A percentile compares a stretch with the other conserved stretches of the same genome.
These are phyloP conservation scores for Rhaphigaster nebulosa DNA, from an alignment of 2,888 invertebrate genomes.

Conservation along the genomic window DNA sequence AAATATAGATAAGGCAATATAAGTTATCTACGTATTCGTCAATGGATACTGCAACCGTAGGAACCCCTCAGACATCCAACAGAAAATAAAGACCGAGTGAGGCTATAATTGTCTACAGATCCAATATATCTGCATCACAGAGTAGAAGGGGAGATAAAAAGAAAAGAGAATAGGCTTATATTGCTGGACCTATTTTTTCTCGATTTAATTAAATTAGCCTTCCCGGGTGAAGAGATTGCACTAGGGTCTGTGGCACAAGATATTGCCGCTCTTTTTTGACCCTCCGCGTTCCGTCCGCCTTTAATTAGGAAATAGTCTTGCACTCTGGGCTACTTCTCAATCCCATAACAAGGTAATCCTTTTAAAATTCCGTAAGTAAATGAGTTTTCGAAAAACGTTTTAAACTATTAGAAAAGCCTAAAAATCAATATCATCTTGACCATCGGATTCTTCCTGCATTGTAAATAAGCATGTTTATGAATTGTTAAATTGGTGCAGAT, in stretches of 20 bases:
- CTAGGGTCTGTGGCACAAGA: background rate
- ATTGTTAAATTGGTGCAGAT: no score
- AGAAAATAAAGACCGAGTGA: background rate
- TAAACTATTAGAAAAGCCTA: no score
- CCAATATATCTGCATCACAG: background rate
- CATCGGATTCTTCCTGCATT: no score
- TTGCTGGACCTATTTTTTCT: background rate
- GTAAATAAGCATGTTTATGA: no score
- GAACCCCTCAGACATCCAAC: background rate
- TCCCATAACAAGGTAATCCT: background rate
- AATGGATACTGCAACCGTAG: background rate
- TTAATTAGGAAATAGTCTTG: background rate
- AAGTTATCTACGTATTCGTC: no score
- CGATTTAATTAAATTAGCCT: constrained; percentile 25
- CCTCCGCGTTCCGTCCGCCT: background rate
- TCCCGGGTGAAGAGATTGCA: background rate
- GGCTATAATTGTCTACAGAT: background rate
- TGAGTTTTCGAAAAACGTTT: no score
- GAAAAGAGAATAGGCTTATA: background rate
- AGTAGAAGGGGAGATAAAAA: background rate
- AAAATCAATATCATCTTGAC: no score
- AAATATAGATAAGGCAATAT: no score
- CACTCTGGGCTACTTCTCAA: background rate
- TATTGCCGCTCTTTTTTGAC: constrained; percentile 6
- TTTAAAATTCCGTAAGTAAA: no score